Evolutionary conservation across 2,113 vertebrate species (phyloP), one percentile per base, ranked within the genome.

Genomic region (Ptilonorhynchus violaceus): DNA sequence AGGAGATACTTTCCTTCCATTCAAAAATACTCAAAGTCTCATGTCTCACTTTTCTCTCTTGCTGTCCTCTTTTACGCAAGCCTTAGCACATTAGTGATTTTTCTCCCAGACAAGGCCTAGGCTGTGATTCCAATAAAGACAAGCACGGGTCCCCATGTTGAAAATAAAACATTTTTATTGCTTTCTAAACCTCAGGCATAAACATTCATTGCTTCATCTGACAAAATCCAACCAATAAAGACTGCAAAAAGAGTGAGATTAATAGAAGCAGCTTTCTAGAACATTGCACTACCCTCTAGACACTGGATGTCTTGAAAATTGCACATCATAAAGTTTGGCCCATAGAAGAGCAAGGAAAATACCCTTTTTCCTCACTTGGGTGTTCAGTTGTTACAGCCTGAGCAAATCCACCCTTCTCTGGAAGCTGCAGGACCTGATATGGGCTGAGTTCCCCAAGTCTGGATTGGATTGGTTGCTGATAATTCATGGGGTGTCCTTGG

Each of bases 141-240:
- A 96, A 95, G 68, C 80, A 91, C 52, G 46, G 33, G 64, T 78
- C 44, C 86, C 91, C 84, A 47, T 89, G 84, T 67, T 92, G 86
- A 87, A 95, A 95, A 92, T 85, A 91, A 96, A 97, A 78, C 84
- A 95, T 93, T 95, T 96, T 96, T 91, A 95, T 95, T 93, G 67
- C 91, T 95, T 97, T 96, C 84, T 93, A 87, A 96, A 96, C 95
- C 91, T 92, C 15, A 0, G 86, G 91, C 94, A 94, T 93, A 93
- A 96, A 89, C 93, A 86, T 91, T 94, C 75, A 75, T 85, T 95
- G 87, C 80, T 95, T 87, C 83, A 70, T 87, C 91, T 87, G 84
- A 85, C 69, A 81, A 92, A 93, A 87, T 63, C 80, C 76, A 67
- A 68, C 56, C 80, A 84, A 89, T 91, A 95, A 95, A 92, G 53